These are phyloP conservation scores for Crotalus horridus DNA, from an alignment of 2,113 vertebrate genomes.

Conservation along the genomic window DNA sequence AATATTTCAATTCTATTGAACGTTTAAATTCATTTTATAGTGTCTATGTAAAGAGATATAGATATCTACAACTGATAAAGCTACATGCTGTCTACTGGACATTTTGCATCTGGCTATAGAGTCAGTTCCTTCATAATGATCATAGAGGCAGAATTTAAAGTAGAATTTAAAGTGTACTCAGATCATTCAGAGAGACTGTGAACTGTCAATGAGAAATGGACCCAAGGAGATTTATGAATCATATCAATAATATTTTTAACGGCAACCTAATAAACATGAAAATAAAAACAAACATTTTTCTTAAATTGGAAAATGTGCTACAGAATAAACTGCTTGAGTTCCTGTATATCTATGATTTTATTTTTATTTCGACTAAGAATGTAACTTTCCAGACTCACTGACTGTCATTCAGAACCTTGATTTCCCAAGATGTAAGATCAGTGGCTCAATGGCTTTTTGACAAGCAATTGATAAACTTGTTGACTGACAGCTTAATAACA, in stretches of 20 bases:
- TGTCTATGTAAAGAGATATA: background rate
- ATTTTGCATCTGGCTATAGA: background rate
- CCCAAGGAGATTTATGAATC: background rate
- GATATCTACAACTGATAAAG: background rate
- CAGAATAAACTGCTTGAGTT: conserved; percentile 35
- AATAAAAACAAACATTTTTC: background rate
- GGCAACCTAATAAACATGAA: background rate
- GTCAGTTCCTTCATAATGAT: background rate
- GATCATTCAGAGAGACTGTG: background rate
- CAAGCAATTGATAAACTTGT: conserved; percentile 21
- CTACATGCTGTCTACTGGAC: background rate
- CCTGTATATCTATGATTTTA: background rate
- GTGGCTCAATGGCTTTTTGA: conserved; percentile 47
- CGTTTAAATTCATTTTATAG: background rate
- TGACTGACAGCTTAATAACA: conserved; percentile 36
- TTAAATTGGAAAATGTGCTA: background rate
- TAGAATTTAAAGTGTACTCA: background rate
- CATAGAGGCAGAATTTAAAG: background rate
- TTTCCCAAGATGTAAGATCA: conserved; percentile 30
- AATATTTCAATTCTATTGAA: background rate
- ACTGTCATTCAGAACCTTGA: conserved; percentile 25
- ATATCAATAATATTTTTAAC: background rate
- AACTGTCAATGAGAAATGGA: background rate
- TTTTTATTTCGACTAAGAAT: conserved; percentile 32
- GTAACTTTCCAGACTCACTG: conserved; percentile 28